These are phyloP conservation scores for Sebastes schlegelii DNA, from an alignment of 2,113 vertebrate species.

Conservation along the genomic window DNA sequence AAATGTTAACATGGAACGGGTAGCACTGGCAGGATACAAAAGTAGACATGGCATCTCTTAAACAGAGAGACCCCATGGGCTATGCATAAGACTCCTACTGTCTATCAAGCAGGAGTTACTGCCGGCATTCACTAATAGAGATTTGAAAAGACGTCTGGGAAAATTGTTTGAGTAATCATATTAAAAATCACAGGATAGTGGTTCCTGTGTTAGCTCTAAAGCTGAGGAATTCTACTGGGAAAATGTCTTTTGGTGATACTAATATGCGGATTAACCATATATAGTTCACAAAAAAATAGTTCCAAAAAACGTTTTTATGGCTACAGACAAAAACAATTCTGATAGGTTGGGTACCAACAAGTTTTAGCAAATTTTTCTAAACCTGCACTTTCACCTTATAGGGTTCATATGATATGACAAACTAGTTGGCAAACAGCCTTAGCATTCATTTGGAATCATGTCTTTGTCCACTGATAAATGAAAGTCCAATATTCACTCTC, in stretches of 20 bases:
- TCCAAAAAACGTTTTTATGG: not conserved
- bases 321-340: not conserved
- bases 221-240: not conserved
- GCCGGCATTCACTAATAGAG: not conserved
- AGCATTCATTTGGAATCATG: too few species aligned
- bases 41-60: constrained; percentile 47
- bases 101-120: not conserved
- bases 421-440: too few species aligned
- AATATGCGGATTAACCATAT: too few species aligned
- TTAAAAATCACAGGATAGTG: not conserved
- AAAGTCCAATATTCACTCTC: not conserved
- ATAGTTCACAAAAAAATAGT: not conserved
- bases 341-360: not conserved
- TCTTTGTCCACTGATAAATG: not conserved
- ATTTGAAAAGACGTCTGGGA: not conserved
- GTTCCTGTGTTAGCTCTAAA: not conserved
- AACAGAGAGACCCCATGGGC: constrained; percentile 28
- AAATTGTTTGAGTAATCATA: constrained; percentile 17
- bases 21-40: constrained; percentile 45
- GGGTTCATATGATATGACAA: too few species aligned
- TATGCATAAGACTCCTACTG: constrained; percentile 8
- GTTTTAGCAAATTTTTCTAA: not conserved
- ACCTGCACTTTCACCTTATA: not conserved
- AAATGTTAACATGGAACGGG: constrained; percentile 74
- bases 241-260: not conserved